A percentile compares a stretch with the other conserved stretches of the same genome.
Conservation (phyloP, 1,140 invertebrate species). For the Phymastichus coffea region DNA sequence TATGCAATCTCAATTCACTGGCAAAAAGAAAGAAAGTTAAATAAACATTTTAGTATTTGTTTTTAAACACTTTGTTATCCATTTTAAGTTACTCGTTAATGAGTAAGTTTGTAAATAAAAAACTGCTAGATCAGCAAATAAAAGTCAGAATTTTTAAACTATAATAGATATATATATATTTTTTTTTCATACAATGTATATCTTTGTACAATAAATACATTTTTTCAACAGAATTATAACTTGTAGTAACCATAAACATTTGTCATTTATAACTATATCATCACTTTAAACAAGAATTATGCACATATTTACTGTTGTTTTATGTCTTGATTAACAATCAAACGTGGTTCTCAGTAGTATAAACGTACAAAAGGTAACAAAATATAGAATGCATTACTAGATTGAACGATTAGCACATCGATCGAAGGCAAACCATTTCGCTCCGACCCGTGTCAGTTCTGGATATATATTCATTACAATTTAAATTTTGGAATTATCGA, state of each 20-base stretch:
- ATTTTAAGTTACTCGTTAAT: too few relatives aligned
- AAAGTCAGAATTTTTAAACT: too few relatives aligned
- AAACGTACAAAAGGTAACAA: conserved; percentile 52
- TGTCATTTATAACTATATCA: conserved; percentile 20
- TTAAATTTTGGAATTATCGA: neutral
- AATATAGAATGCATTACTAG: conserved; percentile 30
- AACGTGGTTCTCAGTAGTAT: conserved; percentile 38
- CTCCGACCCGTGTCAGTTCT: conserved; percentile 8
- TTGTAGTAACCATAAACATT: conserved; percentile 21
- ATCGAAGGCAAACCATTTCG: neutral
- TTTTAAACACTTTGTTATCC: too few relatives aligned
- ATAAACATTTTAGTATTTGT: neutral
- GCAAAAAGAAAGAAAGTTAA: conserved; percentile 36
- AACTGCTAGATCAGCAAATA: too few relatives aligned
- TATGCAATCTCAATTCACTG: conserved; percentile 7
- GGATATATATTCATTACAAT: neutral
- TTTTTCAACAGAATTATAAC: conserved; percentile 26
- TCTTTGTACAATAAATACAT: too few relatives aligned
- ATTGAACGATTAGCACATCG: neutral
- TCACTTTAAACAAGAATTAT: conserved; percentile 18
- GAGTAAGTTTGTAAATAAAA: too few relatives aligned
- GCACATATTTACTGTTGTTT: conserved; percentile 6
- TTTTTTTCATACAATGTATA: conserved; percentile 34
- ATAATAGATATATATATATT: conserved; percentile 27
- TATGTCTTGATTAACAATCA: conserved; percentile 29